A percentile compares a stretch with the other conserved stretches of the same genome.
Conservation (phyloP, 1,140 invertebrate species). For the Pachypsylla venusta region DNA sequence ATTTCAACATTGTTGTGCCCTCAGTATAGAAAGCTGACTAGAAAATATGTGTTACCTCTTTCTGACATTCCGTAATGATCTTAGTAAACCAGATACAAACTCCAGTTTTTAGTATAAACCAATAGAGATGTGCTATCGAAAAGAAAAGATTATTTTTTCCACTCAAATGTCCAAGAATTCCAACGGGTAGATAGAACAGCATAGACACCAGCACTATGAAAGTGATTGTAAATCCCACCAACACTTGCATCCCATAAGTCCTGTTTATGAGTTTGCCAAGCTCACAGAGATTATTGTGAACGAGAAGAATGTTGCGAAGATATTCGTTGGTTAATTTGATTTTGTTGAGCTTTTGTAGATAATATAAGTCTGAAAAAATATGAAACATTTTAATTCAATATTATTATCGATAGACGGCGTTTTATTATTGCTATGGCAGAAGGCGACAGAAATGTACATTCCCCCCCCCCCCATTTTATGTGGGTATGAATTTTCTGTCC, state of each 20-base stretch:
- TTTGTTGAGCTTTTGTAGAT: background rate
- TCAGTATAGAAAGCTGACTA: too few species aligned
- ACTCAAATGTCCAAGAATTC: background rate
- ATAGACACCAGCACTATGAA: background rate
- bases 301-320: background rate
- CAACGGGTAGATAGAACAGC: background rate
- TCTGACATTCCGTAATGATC: background rate
- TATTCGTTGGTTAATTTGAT: background rate
- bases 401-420: too few species aligned
- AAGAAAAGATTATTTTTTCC: background rate
- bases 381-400: too few species aligned
- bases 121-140: background rate
- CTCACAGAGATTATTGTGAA: background rate
- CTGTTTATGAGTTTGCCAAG: background rate
- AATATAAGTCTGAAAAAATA: background rate
- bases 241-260: background rate
- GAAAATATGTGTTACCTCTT: background rate
- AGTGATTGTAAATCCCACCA: background rate
- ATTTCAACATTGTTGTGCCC: too few species aligned
- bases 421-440: too few species aligned
- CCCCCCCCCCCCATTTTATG: too few species aligned
- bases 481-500: too few species aligned
- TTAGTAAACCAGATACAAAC: background rate
- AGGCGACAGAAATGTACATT: too few species aligned
- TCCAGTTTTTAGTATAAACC: background rate